Base-by-base conservation (phyloP, 2,113 vertebrate species). In the Hippocampus zosterae region DNA sequence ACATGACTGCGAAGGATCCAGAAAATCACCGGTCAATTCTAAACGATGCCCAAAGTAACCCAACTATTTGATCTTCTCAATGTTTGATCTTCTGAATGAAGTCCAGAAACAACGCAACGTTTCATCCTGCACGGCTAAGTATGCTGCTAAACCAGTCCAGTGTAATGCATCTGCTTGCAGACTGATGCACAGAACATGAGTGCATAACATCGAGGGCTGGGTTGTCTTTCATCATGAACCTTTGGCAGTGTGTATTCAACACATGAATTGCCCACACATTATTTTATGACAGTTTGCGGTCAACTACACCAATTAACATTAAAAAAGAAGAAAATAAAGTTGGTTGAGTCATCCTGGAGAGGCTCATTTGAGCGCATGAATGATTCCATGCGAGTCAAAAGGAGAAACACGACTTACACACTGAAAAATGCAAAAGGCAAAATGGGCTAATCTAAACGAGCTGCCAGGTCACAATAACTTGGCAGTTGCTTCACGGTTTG, bases 391-490 rank as follows among this genome's bases (percentile, higher is more conserved):
- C 59, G 37, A 18, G 72, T 82, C 77, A 86, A 83, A 87, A 40
- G 75, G 79, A 76, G 65, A 71, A 74, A 46, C 75, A 64, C 75
- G 72, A 74, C 48, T 67, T 81, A 77, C 81, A 81, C 81, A 74
- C 78, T 65, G 65, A 80, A 74, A 71, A 83, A 83, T 77, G 67
- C 67, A 80, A 89, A 91, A 90, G 84, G 85, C 85, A 89, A 84
- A 74, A 75, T 71, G 67, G 70, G 82, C 69, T 76, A 63, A 10
- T 77, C 21, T 8, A 10, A 55, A n/a, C 10, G 21, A 55, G 52
- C 23, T 55, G 52, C 19, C 48, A 16, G 67, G 73, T 48, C 66
- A 46, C 50, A 73, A 73, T 79, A 55, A 81, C 68, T 85, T 89
- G 85, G 88, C 88, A 87, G 84, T 86, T 84, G 77, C 68, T 71